Evolutionary conservation across 1,140 invertebrate genomes (phyloP).

Genomic region (Conus ventricosus): DNA sequence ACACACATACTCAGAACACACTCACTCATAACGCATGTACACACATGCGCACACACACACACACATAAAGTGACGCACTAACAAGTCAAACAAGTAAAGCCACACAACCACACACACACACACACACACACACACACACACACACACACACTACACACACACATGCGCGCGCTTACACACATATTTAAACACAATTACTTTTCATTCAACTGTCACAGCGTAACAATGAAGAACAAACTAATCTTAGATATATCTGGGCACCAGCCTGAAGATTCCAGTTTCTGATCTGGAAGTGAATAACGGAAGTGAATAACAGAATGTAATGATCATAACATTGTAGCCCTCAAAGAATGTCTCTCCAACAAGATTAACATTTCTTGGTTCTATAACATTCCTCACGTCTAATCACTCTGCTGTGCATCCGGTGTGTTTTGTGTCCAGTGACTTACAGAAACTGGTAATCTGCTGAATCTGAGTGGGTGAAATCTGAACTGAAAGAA

Average conservation of each 20-base stretch:
- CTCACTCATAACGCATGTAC: neutral
- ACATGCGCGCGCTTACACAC: neutral
- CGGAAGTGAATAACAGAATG: too few species aligned
- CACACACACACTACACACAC: conserved; percentile 9
- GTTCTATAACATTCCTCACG: too few species aligned
- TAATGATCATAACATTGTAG: too few species aligned
- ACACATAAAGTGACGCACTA: neutral
- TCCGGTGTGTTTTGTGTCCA: too few species aligned
- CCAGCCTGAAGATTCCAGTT: too few species aligned
- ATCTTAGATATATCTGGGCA: too few species aligned
- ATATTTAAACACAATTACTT: neutral
- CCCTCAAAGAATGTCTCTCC: too few species aligned
- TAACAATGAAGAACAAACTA: neutral
- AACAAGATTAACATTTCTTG: too few species aligned
- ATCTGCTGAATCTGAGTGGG: too few species aligned
- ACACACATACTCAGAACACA: neutral
- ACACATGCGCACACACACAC: conserved; percentile 4
- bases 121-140: conserved; percentile 19
- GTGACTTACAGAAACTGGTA: too few species aligned
- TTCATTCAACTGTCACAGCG: neutral
- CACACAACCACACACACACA: neutral
- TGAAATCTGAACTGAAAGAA: neutral
- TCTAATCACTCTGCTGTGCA: too few species aligned
- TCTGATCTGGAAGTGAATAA: too few species aligned
- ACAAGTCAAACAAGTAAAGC: neutral